Base-by-base conservation (phyloP, 2,888 invertebrate species). In the Teinopalpus imperialis region DNA sequence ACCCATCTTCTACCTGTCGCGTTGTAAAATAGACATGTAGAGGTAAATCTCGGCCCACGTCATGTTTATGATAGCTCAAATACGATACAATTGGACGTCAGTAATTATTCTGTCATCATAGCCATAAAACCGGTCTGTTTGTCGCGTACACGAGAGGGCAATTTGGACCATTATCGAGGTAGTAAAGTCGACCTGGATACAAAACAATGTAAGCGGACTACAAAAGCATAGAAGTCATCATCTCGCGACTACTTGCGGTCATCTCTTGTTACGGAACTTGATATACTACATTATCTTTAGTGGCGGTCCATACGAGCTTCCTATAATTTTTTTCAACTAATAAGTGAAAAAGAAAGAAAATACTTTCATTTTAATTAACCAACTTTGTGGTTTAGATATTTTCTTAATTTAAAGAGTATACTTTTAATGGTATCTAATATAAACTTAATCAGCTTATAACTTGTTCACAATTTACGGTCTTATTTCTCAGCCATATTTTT, bases 181-280 rank as follows among this genome's bases (percentile, higher is more conserved):
- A 57, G 64, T 59, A 64, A 66, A 65, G 63, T 62, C 59, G 66
- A 57, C 57, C 72, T 69, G 66, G 67, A 68, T 70, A 65, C 62
- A 65, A 61, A 64, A 59, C 63, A 68, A 69, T 23, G 30, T 40
- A 21, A 24, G 23, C 23, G 46, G 23, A 36, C 24, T 12, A 26
- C 36, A 52, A 51, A 51, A 39, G 46, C 43, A 48, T 42, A 43
- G 35, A 34, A 16, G 41, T 40, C n/a, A n/a, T n/a, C 43, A 43
- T 32, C 27, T 26, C 9, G 48, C 43, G 50, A 51, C 52, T 43
- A 13, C 48, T 56, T 77, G 80, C 73, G 81, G 81, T 80, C 74
- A 71, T 72, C 75, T 79, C 71, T 68, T 65, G 73, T 81, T 81
- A 77, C 75, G 64, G 59, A 64, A 69, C 69, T 68, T 65, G 71